Conservation (phyloP, 2,888 invertebrate species). For the Ectemnius continuus region DNA sequence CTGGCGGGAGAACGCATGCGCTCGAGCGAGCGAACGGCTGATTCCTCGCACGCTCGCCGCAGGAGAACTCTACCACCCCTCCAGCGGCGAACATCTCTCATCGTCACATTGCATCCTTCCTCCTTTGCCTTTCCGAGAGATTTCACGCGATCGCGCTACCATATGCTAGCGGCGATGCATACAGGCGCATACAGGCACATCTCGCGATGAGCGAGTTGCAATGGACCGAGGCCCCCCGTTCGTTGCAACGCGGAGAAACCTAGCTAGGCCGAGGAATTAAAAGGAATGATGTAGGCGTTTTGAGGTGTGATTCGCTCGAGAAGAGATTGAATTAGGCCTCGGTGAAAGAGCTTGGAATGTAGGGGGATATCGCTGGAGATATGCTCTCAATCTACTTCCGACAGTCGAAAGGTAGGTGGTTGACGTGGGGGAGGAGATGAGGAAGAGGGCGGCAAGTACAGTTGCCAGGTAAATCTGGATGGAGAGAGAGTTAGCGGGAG, state of each 20-base stretch:
- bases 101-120: conserved; percentile 45
- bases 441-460: background rate
- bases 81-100: conserved; percentile 36
- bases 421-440: background rate
- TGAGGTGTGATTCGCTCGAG: background rate
- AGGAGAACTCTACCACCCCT: conserved; percentile 1
- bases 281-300: background rate
- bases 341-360: background rate
- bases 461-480: too few relatives aligned
- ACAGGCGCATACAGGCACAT: background rate
- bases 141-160: conserved; percentile 29
- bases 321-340: background rate
- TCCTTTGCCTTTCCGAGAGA: conserved; percentile 59
- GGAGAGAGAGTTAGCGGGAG: too few relatives aligned
- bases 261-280: background rate
- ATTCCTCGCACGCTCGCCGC: conserved; percentile 33
- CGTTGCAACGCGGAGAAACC: background rate
- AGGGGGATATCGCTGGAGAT: background rate
- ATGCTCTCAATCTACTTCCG: background rate
- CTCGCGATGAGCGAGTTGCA: background rate
- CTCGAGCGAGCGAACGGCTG: conserved; percentile 30
- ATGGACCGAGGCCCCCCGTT: background rate
- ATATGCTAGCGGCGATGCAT: background rate
- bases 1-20: conserved; percentile 50
- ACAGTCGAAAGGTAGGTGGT: background rate